phyloP scores from a whole-genome alignment of 2,113 vertebrate genomes.

The Macheiramphus alcinus region DNA sequence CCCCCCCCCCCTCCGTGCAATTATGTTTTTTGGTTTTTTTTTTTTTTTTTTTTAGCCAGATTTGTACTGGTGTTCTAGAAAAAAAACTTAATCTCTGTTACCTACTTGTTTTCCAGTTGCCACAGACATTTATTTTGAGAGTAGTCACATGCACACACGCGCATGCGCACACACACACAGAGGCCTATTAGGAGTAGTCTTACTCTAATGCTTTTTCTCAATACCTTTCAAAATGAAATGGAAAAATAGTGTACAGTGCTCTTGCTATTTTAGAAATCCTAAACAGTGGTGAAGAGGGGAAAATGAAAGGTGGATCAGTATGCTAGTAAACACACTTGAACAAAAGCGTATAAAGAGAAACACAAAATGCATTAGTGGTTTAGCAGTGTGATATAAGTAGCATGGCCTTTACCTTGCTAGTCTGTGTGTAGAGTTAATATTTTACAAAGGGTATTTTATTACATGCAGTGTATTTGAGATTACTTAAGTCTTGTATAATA shows the following conservation, averaged over 20 bases:
- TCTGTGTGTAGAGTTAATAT: background rate
- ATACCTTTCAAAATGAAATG: background rate
- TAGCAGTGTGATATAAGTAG: slow-evolving; percentile 69
- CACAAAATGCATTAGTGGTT: slow-evolving; percentile 71
- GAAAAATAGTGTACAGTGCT: background rate
- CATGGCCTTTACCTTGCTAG: background rate
- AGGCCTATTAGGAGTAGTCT: background rate
- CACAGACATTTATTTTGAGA: background rate
- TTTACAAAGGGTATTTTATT: background rate
- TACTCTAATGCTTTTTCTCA: background rate
- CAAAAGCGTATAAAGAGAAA: slow-evolving; percentile 76
- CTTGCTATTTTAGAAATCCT: slow-evolving; percentile 68
- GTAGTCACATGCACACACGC: background rate
- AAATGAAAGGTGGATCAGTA: slow-evolving; percentile 72
- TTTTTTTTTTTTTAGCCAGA: background rate
- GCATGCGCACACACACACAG: background rate
- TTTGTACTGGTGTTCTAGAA: background rate
- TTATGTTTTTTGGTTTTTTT: background rate
- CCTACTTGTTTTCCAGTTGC: background rate
- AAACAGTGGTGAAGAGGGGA: slow-evolving; percentile 72
- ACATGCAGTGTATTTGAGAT: background rate
- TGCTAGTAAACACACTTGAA: slow-evolving; percentile 77
- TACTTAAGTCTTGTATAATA: background rate
- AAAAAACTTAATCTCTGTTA: background rate
- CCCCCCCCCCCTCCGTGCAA: too few species aligned